Conservation (phyloP, 2,888 invertebrate genomes). For the Phalera bucephala region DNA sequence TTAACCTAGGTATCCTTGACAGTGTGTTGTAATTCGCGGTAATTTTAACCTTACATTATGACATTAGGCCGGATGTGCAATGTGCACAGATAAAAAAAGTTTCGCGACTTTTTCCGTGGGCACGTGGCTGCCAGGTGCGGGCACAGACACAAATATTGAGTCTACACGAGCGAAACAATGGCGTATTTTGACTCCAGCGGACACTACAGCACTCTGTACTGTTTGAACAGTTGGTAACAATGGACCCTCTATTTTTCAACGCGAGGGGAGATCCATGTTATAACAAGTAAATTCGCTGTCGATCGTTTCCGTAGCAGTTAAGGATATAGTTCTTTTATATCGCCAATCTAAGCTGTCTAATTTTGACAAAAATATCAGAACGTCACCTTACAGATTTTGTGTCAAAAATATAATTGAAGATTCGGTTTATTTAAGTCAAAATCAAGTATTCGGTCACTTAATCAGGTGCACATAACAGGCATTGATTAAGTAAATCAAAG, state of each 20-base stretch:
- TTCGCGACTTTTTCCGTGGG: constrained; percentile 19
- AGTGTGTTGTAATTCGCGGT: too few relatives aligned
- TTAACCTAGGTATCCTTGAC: too few relatives aligned
- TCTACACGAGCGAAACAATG: constrained; percentile 61
- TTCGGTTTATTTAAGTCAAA: too few relatives aligned
- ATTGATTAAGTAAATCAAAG: constrained; percentile 7
- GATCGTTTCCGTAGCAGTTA: constrained; percentile 3
- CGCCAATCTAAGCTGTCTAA: too few relatives aligned
- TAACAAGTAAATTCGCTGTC: constrained; percentile 9
- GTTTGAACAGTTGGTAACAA: constrained; percentile 69
- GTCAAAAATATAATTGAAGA: too few relatives aligned
- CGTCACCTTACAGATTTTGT: too few relatives aligned
- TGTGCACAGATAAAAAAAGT: constrained; percentile 17
- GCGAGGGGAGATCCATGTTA: constrained; percentile 25
- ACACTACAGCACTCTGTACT: constrained; percentile 40
- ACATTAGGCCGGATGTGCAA: too few relatives aligned
- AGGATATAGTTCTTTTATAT: too few relatives aligned
- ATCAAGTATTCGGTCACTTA: too few relatives aligned
- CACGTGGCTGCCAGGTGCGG: constrained; percentile 63
- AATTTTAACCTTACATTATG: too few relatives aligned
- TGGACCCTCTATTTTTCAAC: constrained; percentile 43
- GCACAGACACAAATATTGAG: constrained; percentile 53
- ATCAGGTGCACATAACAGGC: too few relatives aligned
- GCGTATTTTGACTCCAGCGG: constrained; percentile 66
- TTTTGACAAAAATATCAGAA: too few relatives aligned